A percentile compares a stretch with the other conserved stretches of the same genome.
Conservation (phyloP, 2,888 invertebrate genomes). For the Teinopalpus imperialis region DNA sequence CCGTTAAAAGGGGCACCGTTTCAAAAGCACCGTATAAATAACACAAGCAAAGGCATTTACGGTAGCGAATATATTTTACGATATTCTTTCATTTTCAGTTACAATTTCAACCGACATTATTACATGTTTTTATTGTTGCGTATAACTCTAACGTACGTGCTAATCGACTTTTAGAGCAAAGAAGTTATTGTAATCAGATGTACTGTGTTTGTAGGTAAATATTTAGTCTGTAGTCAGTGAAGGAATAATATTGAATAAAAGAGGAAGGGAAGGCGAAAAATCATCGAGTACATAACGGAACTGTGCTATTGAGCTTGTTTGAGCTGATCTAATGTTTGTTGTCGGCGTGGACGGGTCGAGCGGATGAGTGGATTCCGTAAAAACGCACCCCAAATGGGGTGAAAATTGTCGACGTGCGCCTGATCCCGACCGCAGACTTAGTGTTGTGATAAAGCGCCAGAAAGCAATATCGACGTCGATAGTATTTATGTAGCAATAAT, state of each 20-base stretch:
- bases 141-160: neutral
- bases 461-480: conserved; percentile 39
- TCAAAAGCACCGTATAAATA: conserved; percentile 76
- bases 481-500: too few species aligned
- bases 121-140: conserved; percentile 12
- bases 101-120: conserved; percentile 27
- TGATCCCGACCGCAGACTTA: conserved; percentile 41
- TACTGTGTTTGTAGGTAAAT: too few species aligned
- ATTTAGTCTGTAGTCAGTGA: too few species aligned
- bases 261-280: neutral
- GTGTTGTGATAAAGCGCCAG: conserved; percentile 32
- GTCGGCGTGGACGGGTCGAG: conserved; percentile 40
- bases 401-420: conserved; percentile 63
- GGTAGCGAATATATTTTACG: conserved; percentile 65
- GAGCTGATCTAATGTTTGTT: conserved; percentile 42
- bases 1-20: conserved; percentile 71
- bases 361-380: conserved; percentile 49
- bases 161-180: neutral
- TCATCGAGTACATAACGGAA: conserved; percentile 29
- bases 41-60: conserved; percentile 65
- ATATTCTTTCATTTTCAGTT: conserved; percentile 60
- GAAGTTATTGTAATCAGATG: too few species aligned
- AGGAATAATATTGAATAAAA: neutral
- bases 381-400: conserved; percentile 62
- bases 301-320: conserved; percentile 33